Conservation (phyloP, 1,140 invertebrate species). For the Pseudachorutes palmiensis region DNA sequence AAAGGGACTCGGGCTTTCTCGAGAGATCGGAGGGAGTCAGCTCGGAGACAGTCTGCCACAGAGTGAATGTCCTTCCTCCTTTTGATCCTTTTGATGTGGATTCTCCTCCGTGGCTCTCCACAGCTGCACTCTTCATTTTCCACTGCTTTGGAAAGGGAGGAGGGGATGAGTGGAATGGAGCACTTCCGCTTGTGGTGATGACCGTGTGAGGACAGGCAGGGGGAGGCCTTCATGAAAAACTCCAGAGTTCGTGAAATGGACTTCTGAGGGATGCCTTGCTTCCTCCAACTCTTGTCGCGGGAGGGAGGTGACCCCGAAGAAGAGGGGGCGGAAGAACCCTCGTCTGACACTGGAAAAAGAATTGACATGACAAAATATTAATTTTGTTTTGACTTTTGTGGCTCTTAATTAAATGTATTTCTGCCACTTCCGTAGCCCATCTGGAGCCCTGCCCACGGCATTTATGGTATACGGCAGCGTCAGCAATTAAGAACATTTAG, state of each 20-base stretch:
- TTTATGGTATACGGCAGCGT: not conserved
- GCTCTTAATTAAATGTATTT: no score
- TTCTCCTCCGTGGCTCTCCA: no score
- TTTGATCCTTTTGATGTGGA: no score
- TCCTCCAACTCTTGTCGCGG: constrained; percentile 70
- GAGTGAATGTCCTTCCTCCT: no score
- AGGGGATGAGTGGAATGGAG: not conserved
- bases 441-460: not conserved
- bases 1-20: no score
- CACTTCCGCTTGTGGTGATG: not conserved
- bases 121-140: no score
- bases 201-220: constrained; percentile 17
- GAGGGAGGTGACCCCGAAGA: constrained; percentile 68
- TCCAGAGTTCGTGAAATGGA: constrained; percentile 62
- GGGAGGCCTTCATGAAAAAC: constrained; percentile 56
- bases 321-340: constrained; percentile 70
- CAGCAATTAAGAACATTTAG: not conserved
- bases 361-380: constrained; percentile 9
- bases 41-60: no score
- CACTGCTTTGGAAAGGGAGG: constrained; percentile 3
- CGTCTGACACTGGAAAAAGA: constrained; percentile 63
- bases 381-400: no score
- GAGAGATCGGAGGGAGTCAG: no score
- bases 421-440: not conserved
- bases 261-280: constrained; percentile 62